Conservation (phyloP, 1,140 invertebrate species). For the Paramacrobiotus metropolitanus region DNA sequence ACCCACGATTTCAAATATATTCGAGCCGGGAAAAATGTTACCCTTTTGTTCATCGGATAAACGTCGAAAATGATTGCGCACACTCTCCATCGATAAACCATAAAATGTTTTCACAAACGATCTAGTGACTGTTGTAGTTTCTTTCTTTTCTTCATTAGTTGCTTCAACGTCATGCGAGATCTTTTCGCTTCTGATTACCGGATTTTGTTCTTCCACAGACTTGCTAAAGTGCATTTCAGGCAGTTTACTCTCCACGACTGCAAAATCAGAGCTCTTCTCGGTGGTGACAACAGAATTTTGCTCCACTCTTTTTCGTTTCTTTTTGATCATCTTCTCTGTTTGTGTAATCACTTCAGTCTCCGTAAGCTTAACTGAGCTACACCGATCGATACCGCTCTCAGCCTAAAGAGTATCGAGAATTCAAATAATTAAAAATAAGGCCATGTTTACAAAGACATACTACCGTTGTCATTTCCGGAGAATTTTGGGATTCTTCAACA, state of each 20-base stretch:
- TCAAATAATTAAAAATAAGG: too few species aligned
- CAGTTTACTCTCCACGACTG: background rate
- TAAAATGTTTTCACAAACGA: background rate
- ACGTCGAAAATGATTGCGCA: background rate
- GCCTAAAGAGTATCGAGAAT: too few species aligned
- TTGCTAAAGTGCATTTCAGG: background rate
- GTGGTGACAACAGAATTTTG: background rate
- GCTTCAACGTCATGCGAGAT: background rate
- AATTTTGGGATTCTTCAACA: too few species aligned
- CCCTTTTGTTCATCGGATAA: background rate
- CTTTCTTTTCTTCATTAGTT: background rate
- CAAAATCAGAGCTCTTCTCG: background rate
- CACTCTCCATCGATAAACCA: background rate
- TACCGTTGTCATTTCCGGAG: too few species aligned
- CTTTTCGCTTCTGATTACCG: too few species aligned
- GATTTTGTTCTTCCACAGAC: too few species aligned
- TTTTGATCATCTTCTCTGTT: background rate
- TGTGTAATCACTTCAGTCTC: background rate
- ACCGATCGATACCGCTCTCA: too few species aligned
- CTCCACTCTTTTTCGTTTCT: background rate
- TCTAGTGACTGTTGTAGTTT: background rate
- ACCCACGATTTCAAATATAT: background rate
- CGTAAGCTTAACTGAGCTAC: too few species aligned
- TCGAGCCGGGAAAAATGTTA: conserved; percentile 1
- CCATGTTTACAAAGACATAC: too few species aligned